Evolutionary conservation across 2,113 vertebrate genomes (phyloP), one percentile per base, ranked within the genome.

Genomic region (Pollimyrus isidori): DNA sequence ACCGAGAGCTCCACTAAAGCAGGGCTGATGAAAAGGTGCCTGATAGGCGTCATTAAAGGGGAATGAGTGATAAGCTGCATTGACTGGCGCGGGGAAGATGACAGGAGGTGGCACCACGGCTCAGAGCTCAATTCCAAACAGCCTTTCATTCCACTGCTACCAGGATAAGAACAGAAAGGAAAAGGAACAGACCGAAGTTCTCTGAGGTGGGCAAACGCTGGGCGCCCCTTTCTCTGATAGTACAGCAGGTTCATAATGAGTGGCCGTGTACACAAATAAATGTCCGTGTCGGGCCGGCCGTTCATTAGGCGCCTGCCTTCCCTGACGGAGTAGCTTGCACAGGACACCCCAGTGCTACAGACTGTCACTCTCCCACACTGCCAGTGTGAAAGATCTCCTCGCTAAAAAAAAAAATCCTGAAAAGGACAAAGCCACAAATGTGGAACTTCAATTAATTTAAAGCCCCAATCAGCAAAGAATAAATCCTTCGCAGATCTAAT

Each of bases 401-500:
- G 94, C 95, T 96, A 92, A 91, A 92, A 93, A 95, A 92, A 91
- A 93, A 93, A 95, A 48, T 88, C 96, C 97, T 94, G 96, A 97
- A 97, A 97, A 97, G 96, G 96, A 97, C 96, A 98, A 97, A 97
- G 96, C 95, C 96, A 97, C 96, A 98, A 98, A 98, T 97, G 97
- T 98, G 97, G 97, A 98, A 97, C 97, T 98, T 97, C 97, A 98
- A 99, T 98, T 98, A 98, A 98, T 98, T 97, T 97, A 98, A 97
- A 98, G 97, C 96, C 97, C 97, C 97, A 97, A 99, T 98, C 97
- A 99, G 97, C 96, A 97, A 95, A 97, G 97, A 97, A 97, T 97
- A 98, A 99, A 98, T 98, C 97, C 96, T 97, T 97, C 93, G 97
- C 97, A 98, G 97, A 98, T 99, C 98, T 99, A 99, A 99, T 99